Conservation (phyloP, 2,113 vertebrate genomes). For the Forbesichthys papilliferus region DNA sequence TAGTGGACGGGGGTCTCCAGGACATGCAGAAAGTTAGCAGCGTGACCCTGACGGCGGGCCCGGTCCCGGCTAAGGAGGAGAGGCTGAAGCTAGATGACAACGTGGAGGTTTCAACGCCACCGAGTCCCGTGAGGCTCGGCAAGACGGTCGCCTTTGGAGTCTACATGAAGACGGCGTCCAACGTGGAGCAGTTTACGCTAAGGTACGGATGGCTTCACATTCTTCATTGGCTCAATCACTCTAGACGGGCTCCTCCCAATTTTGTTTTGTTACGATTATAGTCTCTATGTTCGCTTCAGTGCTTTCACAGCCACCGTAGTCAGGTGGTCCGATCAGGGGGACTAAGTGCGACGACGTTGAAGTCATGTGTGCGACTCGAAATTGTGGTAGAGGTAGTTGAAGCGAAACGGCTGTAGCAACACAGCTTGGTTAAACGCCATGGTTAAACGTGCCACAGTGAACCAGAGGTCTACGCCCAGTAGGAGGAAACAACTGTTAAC, state of each 20-base stretch:
- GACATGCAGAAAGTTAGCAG: constrained; percentile 83
- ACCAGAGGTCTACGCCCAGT: too few species aligned
- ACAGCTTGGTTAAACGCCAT: too few species aligned
- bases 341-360: too few species aligned
- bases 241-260: background rate
- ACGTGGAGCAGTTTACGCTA: constrained; percentile 84
- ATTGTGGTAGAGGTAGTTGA: too few species aligned
- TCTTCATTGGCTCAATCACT: background rate
- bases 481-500: too few species aligned
- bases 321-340: too few species aligned
- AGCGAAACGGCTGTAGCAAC: too few species aligned
- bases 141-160: constrained; percentile 85
- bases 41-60: constrained; percentile 80
- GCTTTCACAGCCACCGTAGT: too few species aligned
- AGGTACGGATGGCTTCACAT: constrained; percentile 65
- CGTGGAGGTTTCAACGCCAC: constrained; percentile 81
- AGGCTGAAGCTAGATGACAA: constrained; percentile 83
- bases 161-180: constrained; percentile 80
- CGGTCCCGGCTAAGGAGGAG: constrained; percentile 75
- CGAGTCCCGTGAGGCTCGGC: constrained; percentile 86
- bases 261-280: background rate
- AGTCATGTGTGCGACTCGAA: too few species aligned
- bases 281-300: too few species aligned
- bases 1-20: constrained; percentile 61
- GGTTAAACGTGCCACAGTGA: too few species aligned